These are phyloP conservation scores for Panagrolaimus sp. DNA, from an alignment of 1,140 invertebrate species.

Conservation along the genomic window DNA sequence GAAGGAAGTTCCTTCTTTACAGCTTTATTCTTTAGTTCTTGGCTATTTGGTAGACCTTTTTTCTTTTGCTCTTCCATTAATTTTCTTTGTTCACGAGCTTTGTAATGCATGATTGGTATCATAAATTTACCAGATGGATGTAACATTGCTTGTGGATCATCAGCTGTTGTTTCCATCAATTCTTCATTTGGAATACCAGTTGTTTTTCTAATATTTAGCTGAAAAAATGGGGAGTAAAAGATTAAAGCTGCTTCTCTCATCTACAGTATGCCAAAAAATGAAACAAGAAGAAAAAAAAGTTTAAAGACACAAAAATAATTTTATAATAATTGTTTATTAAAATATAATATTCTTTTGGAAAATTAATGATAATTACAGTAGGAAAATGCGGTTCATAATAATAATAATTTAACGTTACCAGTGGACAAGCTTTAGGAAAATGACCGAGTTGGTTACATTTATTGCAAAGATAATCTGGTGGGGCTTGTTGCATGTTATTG, in stretches of 20 bases:
- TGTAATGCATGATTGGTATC: slow-evolving; percentile 82
- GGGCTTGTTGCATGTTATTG: slow-evolving; percentile 62
- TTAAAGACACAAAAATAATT: not conserved
- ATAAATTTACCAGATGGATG: slow-evolving; percentile 84
- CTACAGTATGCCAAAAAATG: not conserved
- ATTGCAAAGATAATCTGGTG: slow-evolving; percentile 80
- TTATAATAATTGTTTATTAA: not conserved
- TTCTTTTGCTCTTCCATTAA: slow-evolving; percentile 6
- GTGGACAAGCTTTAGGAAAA: slow-evolving; percentile 89
- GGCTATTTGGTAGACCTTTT: not conserved
- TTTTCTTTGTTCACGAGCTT: slow-evolving; percentile 61
- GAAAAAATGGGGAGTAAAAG: slow-evolving; percentile 22
- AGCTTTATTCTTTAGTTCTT: slow-evolving; percentile 6
- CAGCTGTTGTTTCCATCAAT: slow-evolving; percentile 82
- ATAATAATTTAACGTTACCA: slow-evolving; percentile 61
- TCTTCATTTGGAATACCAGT: slow-evolving; percentile 89
- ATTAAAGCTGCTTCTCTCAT: slow-evolving; percentile 4
- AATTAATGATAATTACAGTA: not conserved
- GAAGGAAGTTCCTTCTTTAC: slow-evolving; percentile 70
- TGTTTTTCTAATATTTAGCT: slow-evolving; percentile 75
- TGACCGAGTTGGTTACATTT: slow-evolving; percentile 85
- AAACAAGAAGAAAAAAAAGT: not conserved
- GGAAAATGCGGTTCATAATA: not conserved
- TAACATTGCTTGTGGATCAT: slow-evolving; percentile 81
- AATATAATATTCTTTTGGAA: not conserved